phyloP scores from a whole-genome alignment of 2,797 vertebrate species.

The Myotis findleyi region DNA sequence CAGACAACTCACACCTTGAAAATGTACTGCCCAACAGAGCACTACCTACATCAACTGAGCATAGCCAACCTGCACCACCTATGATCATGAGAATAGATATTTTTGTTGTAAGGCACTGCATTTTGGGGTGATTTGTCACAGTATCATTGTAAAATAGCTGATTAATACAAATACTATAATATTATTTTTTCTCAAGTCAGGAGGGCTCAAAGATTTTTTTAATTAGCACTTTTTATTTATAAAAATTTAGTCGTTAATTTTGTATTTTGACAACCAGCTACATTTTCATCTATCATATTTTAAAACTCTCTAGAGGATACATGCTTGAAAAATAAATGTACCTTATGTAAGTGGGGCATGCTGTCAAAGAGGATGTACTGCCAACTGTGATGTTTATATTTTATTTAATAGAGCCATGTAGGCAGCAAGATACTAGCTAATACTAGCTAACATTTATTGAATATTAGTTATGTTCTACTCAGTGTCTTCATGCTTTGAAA shows the following conservation, averaged over 20 bases:
- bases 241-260: constrained; percentile 30
- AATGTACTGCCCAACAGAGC: background rate
- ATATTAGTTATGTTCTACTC: background rate
- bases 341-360: background rate
- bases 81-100: background rate
- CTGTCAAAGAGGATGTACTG: background rate
- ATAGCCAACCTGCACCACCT: background rate
- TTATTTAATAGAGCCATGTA: background rate
- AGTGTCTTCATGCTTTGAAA: background rate
- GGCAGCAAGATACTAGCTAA: background rate
- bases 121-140: background rate
- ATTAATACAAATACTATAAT: background rate
- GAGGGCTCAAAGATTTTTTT: background rate
- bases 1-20: background rate
- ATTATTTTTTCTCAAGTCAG: constrained; percentile 31
- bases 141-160: background rate
- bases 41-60: background rate
- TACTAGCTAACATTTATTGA: background rate
- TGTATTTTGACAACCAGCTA: background rate
- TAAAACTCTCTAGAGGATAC: constrained; percentile 59
- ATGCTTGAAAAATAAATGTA: constrained; percentile 66
- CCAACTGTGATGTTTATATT: background rate
- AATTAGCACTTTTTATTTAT: background rate
- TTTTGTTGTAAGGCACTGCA: background rate
- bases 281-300: background rate